Percentiles rank a stretch among this genome's conserved stretches.
phyloP scores from a whole-genome alignment of 2,797 vertebrate genomes.

The Sebastes vulpes region DNA sequence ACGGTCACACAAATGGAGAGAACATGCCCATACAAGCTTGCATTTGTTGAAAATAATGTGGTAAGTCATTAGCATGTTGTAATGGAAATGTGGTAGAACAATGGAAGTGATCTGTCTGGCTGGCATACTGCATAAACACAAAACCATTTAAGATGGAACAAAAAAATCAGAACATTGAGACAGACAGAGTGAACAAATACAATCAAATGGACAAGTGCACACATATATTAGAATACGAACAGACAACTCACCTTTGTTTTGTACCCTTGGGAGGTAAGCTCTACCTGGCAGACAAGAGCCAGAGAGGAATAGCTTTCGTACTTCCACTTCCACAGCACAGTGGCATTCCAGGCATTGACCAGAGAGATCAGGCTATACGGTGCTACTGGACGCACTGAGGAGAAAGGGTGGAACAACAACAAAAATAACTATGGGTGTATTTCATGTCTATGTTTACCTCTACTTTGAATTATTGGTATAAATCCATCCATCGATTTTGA shows the following conservation, averaged over 20 bases:
- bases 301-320: slow-evolving; percentile 61
- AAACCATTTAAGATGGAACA: background rate
- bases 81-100: background rate
- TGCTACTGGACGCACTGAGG: slow-evolving; percentile 77
- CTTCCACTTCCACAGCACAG: slow-evolving; percentile 79
- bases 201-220: background rate
- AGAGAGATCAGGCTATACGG: slow-evolving; percentile 39
- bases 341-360: slow-evolving; percentile 70
- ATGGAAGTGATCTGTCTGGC: background rate
- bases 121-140: background rate
- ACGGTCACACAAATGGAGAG: background rate
- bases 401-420: background rate
- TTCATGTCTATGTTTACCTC: background rate
- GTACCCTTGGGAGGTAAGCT: slow-evolving; percentile 35
- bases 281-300: slow-evolving; percentile 79
- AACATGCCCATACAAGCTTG: background rate
- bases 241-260: slow-evolving; percentile 65
- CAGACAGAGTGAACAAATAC: background rate
- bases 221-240: background rate
- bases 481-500: background rate
- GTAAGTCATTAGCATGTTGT: background rate
- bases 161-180: background rate
- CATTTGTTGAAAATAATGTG: background rate
- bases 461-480: background rate
- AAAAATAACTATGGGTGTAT: background rate